These are phyloP conservation scores for Eristalis arbustorum DNA, from an alignment of 2,888 invertebrate species.

Conservation along the genomic window DNA sequence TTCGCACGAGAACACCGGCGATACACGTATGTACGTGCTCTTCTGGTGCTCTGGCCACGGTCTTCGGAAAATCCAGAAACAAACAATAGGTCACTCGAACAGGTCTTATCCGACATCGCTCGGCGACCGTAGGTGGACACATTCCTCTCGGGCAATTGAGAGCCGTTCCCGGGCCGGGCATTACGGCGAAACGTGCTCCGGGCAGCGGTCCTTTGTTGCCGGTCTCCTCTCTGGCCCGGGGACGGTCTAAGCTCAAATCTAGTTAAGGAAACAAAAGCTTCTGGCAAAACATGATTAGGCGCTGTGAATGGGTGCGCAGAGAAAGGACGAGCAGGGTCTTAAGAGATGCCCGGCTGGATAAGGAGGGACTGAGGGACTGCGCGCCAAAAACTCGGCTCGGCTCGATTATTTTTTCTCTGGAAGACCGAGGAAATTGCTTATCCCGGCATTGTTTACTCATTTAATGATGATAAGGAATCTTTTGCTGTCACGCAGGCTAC, in stretches of 20 bases:
- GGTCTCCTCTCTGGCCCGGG: constrained; percentile 9
- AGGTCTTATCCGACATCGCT: constrained; percentile 40
- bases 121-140: constrained; percentile 45
- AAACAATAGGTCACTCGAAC: constrained; percentile 32
- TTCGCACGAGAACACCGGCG: constrained; percentile 8
- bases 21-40: constrained; percentile 44
- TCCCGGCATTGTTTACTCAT: constrained; percentile 63
- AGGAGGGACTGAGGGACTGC: constrained; percentile 12
- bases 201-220: not conserved
- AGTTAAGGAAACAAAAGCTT: constrained; percentile 68
- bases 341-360: constrained; percentile 52
- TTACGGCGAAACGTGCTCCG: constrained; percentile 41
- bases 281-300: constrained; percentile 68
- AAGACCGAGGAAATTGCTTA: constrained; percentile 37
- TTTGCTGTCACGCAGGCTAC: constrained; percentile 56
- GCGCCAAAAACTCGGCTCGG: constrained; percentile 47
- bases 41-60: not conserved
- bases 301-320: constrained; percentile 23
- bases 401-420: not conserved
- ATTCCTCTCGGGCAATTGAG: constrained; percentile 41
- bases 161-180: constrained; percentile 26
- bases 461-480: constrained; percentile 68
- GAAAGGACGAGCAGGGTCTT: constrained; percentile 27
- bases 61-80: not conserved
- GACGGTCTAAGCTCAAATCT: constrained; percentile 67